Base-by-base conservation (phyloP, 2,113 vertebrate genomes). In the Oryzias melastigma region DNA sequence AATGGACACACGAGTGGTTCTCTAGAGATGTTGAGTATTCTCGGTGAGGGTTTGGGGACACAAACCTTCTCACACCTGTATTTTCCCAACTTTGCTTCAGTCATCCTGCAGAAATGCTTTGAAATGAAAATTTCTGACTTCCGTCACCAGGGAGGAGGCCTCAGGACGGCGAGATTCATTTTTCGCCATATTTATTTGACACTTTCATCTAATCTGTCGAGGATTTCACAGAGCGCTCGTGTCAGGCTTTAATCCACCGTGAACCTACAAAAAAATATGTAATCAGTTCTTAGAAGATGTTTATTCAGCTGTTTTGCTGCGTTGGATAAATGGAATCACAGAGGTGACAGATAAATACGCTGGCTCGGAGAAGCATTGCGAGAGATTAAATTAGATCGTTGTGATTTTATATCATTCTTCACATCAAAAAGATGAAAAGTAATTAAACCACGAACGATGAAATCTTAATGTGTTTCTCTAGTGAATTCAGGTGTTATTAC, bases 1-100 rank as follows among this genome's bases (percentile, higher is more conserved):
- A 82, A 82, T 43, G 49, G 52, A 65, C 73, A 13, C 74, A 71
- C 55, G 75, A 83, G 78, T 83, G 73, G 84, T 82, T 85, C 71
- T 82, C 63, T 22, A 27, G 52, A 27, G 18, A 22, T 16, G 22
- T 2, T 2, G 22, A 22, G 22, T 22, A 22, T 27, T 27, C 17
- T 17, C 15, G 7, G 29, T 4, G 14, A 29, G 20, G 1, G 24
- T 12, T 14, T 15, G 22, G 47, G 6, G 17, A 27, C 17, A 25
- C 27, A 43, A 62, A 71, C 71, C 80, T 83, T 60, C 27, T 12
- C 46, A 51, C 81, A 77, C 84, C 84, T 79, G 83, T 79, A 8
- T 73, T 84, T 83, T 72, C 58, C 68, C 20, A 43, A 75, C 58
- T 58, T 67, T 70, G 69, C 35, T 35, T 35, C 10, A 80, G 58